Base-by-base conservation (phyloP, 1,140 invertebrate species). In the Atta cephalotes region DNA sequence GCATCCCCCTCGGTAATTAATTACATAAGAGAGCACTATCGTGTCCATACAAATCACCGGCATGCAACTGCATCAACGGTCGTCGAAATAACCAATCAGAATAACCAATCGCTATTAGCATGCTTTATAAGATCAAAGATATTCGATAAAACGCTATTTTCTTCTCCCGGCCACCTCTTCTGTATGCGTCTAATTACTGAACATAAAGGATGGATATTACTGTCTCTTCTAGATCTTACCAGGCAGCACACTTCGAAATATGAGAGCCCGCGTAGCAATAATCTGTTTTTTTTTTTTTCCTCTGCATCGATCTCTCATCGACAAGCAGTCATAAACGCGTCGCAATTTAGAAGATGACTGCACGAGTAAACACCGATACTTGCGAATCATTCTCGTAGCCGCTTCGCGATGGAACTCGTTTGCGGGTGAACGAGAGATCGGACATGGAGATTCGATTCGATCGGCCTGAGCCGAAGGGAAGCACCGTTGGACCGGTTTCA, bases 301-400 rank as follows among this genome's bases (percentile, higher is more conserved):
- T 58, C 49, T 74, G 66, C 74, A 84, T 90, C 80, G 89, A 90
- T 88, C 81, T 74, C 63, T 65, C 86, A 88, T 90, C 89, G 89
- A 90, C 85, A 88, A 81, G 85, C 86, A 76, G 76, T 70, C 89
- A 79, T 91, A 91, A 86, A 90, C 82, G 86, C 89, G 89, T 88
- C 86, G 89, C 87, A 91, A 90, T 91, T 90, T 91, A 91, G 85
- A 90, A 88, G 89, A 91, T 89, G 85, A 91, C 89, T 90, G 66
- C 87, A 79, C 90, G 86, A 91, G 87, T 91, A 91, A 91, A 91
- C 89, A 91, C 82, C 74, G 82, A 62, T 82, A 89, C 72, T 80
- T 85, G 90, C 87, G 90, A 91, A 91, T 91, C 90, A 89, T 89
- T 91, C 90, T 80, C 80, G 60, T 79, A 88, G 70, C 89, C 77